Evolutionary conservation across 2,113 vertebrate species (phyloP).

Genomic region (Tychaedon coryphoeus): DNA sequence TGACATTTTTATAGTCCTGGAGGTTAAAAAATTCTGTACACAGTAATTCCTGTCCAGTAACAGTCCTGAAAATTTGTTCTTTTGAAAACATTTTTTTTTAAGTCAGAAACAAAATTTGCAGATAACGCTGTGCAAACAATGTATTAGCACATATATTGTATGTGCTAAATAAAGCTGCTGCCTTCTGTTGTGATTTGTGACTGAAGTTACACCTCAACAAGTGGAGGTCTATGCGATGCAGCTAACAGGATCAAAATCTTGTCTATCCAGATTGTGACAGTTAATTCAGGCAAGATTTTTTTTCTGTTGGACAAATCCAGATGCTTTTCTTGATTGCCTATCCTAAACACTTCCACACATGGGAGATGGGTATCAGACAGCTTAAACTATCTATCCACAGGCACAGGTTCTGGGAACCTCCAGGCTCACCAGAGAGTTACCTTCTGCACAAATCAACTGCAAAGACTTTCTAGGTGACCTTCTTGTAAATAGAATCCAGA

Average conservation of each 20-base stretch:
- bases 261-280: background rate
- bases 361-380: background rate
- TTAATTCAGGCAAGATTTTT: background rate
- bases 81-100: background rate
- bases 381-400: background rate
- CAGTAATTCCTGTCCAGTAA: background rate
- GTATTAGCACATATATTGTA: background rate
- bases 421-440: background rate
- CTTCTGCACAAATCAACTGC: background rate
- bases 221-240: background rate
- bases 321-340: background rate
- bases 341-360: background rate
- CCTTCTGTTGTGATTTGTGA: background rate
- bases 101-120: background rate
- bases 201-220: background rate
- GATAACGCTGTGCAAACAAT: background rate
- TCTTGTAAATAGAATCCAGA: background rate
- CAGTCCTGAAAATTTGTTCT: background rate
- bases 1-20: background rate
- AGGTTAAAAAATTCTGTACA: background rate
- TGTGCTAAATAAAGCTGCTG: background rate
- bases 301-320: background rate
- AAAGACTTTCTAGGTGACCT: background rate
- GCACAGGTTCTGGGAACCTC: background rate
- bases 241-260: background rate